Conservation (phyloP, 2,888 invertebrate genomes). For the Drosophila paracracens region DNA sequence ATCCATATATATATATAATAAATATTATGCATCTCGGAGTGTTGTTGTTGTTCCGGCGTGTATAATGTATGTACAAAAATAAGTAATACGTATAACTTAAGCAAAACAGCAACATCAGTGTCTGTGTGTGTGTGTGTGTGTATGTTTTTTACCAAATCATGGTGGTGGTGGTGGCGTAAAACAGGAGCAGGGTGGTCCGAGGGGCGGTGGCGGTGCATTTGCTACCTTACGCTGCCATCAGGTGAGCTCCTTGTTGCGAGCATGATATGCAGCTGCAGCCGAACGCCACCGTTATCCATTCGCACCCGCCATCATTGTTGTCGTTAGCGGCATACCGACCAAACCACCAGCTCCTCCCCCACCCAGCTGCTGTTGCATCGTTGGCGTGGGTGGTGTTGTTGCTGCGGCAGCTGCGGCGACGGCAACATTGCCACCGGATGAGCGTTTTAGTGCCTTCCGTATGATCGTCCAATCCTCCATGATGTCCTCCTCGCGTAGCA, state of each 20-base stretch:
- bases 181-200: conserved; percentile 13
- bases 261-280: conserved; percentile 43
- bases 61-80: background rate
- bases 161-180: conserved; percentile 15
- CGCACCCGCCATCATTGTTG: conserved; percentile 60
- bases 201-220: conserved; percentile 16
- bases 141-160: background rate
- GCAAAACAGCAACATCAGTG: background rate
- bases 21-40: background rate
- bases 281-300: conserved; percentile 69
- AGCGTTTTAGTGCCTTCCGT: conserved; percentile 91
- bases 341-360: conserved; percentile 14
- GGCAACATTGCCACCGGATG: conserved; percentile 35
- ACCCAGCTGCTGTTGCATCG: conserved; percentile 7
- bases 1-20: background rate
- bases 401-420: conserved; percentile 6
- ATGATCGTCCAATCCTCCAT: conserved; percentile 98
- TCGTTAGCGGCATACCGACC: conserved; percentile 51
- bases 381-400: conserved; percentile 9
- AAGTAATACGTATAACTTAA: background rate
- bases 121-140: background rate
- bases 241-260: conserved; percentile 53
- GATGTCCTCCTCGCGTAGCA: conserved; percentile 96
- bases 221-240: conserved; percentile 57
- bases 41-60: background rate